Evolutionary conservation across 2,888 invertebrate species (phyloP).

Genomic region (Margaritifera margaritifera): DNA sequence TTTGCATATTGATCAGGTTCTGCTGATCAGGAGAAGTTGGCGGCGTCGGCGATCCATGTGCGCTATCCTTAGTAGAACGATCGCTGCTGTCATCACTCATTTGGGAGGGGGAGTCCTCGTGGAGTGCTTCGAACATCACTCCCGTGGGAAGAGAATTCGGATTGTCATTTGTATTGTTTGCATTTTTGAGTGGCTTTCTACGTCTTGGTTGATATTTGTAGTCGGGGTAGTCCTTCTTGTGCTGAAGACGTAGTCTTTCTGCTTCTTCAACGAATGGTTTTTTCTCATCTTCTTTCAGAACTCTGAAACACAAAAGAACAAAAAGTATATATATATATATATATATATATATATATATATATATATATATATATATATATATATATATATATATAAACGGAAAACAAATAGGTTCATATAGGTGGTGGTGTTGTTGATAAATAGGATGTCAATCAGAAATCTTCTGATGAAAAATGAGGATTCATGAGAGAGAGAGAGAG

Average conservation of each 20-base stretch:
- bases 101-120: slow-evolving; percentile 56
- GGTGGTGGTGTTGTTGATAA: no score
- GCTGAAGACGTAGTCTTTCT: slow-evolving; percentile 89
- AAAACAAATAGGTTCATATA: no score
- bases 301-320: slow-evolving; percentile 78
- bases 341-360: neutral
- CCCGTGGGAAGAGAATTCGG: slow-evolving; percentile 49
- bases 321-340: neutral
- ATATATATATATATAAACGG: no score
- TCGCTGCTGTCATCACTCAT: slow-evolving; percentile 64
- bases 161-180: slow-evolving; percentile 47
- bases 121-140: slow-evolving; percentile 52
- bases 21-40: slow-evolving; percentile 70
- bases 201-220: slow-evolving; percentile 83
- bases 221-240: slow-evolving; percentile 95
- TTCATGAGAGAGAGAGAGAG: no score
- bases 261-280: slow-evolving; percentile 95
- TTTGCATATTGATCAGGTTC: slow-evolving; percentile 55
- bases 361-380: no score
- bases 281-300: slow-evolving; percentile 89
- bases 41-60: slow-evolving; percentile 68
- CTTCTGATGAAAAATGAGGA: no score
- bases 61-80: slow-evolving; percentile 58
- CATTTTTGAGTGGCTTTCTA: slow-evolving; percentile 68
- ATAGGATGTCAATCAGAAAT: no score